A percentile compares a stretch with the other conserved stretches of the same genome.
Evolutionary conservation across 2,113 vertebrate species (phyloP).

Genomic region (Xiphias gladius): DNA sequence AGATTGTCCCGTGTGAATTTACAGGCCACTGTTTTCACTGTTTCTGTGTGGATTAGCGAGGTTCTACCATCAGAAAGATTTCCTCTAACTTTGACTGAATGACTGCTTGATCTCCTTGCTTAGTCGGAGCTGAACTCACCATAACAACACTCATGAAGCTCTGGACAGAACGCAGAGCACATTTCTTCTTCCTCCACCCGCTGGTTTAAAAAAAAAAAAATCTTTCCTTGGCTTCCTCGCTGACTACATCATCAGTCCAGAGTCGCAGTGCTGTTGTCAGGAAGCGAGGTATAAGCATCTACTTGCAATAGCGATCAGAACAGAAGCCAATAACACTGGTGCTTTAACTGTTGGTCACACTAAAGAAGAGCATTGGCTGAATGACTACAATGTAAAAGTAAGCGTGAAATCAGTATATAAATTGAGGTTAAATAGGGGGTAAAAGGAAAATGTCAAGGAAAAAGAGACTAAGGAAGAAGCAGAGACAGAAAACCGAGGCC

Average conservation of each 20-base stretch:
- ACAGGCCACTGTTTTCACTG: too few relatives aligned
- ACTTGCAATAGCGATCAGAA: neutral
- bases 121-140: neutral
- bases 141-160: too few relatives aligned
- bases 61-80: too few relatives aligned
- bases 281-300: neutral
- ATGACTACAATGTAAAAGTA: neutral
- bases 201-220: too few relatives aligned
- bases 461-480: neutral
- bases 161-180: too few relatives aligned
- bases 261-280: too few relatives aligned
- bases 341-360: neutral
- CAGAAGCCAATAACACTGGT: neutral
- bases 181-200: too few relatives aligned
- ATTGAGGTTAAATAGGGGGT: conserved; percentile 24
- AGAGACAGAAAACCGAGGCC: neutral
- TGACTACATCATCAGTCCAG: too few relatives aligned
- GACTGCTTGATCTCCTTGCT: neutral
- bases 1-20: too few relatives aligned
- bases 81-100: neutral
- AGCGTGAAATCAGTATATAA: neutral
- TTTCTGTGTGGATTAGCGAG: too few relatives aligned
- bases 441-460: conserved; percentile 1
- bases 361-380: neutral
- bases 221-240: too few relatives aligned